These are phyloP conservation scores for Papilio aristodemus DNA, from an alignment of 1,140 invertebrate species.

Conservation along the genomic window DNA sequence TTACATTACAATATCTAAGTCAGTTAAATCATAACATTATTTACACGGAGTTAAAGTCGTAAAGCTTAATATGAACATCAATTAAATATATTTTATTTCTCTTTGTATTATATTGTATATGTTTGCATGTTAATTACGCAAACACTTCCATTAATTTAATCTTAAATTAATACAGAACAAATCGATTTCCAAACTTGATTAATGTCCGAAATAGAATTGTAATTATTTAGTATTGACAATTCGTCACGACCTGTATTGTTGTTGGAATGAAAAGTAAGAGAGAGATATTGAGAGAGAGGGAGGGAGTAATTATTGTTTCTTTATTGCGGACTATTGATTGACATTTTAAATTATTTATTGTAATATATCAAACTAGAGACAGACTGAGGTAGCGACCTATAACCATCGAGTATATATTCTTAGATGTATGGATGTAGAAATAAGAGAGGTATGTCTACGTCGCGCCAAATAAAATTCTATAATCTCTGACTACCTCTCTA, in stretches of 20 bases:
- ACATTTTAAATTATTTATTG: not conserved
- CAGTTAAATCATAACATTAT: conserved; percentile 6
- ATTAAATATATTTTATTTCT: conserved; percentile 15
- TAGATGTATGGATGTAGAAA: too few relatives aligned
- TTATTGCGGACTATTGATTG: not conserved
- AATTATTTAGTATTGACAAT: conserved; percentile 16
- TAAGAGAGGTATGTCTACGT: too few relatives aligned
- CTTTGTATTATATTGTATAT: conserved; percentile 7
- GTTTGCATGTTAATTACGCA: conserved; percentile 19
- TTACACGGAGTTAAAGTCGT: not conserved
- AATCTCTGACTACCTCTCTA: too few relatives aligned
- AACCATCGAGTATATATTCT: too few relatives aligned
- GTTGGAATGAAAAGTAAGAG: not conserved
- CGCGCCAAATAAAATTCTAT: too few relatives aligned
- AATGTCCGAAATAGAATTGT: conserved; percentile 15
- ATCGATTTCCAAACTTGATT: conserved; percentile 24
- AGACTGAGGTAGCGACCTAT: too few relatives aligned
- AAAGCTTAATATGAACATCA: conserved; percentile 14
- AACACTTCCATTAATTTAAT: conserved; percentile 23
- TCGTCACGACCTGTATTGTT: conserved; percentile 22
- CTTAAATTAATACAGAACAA: not conserved
- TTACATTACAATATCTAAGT: not conserved
- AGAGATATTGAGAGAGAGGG: too few relatives aligned
- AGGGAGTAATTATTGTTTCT: conserved; percentile 7
- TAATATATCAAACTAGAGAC: not conserved